Conservation (phyloP, 2,797 vertebrate genomes). For the Coregonus suidteri region DNA sequence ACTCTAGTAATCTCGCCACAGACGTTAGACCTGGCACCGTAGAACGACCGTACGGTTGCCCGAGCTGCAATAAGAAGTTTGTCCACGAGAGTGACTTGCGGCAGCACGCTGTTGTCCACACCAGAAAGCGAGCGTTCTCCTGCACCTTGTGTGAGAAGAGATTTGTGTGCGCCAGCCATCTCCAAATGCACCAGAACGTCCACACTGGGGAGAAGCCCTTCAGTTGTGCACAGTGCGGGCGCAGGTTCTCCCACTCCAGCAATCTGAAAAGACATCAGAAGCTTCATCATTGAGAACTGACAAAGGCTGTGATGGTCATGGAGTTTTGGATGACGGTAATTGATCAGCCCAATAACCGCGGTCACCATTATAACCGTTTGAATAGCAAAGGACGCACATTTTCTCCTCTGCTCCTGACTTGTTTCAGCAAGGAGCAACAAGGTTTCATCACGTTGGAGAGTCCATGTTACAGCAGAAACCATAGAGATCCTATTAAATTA, state of each 20-base stretch:
- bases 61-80: conserved; percentile 61
- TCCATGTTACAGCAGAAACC: too few species aligned
- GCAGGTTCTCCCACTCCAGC: conserved; percentile 65
- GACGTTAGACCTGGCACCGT: conserved; percentile 34
- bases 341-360: too few species aligned
- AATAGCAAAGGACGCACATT: too few species aligned
- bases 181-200: conserved; percentile 65
- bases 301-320: too few species aligned
- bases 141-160: conserved; percentile 65
- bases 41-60: conserved; percentile 52
- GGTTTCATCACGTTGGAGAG: too few species aligned
- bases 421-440: too few species aligned
- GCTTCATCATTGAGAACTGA: conserved; percentile 45
- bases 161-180: conserved; percentile 61
- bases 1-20: neutral
- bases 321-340: too few species aligned
- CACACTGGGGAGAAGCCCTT: conserved; percentile 68
- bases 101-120: conserved; percentile 57
- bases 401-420: too few species aligned
- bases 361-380: too few species aligned
- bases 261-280: conserved; percentile 68
- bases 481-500: too few species aligned
- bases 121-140: conserved; percentile 45
- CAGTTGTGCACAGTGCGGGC: conserved; percentile 54
- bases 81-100: conserved; percentile 56